Conservation (phyloP, 1,140 invertebrate species). For the Diploscapter pachys region DNA sequence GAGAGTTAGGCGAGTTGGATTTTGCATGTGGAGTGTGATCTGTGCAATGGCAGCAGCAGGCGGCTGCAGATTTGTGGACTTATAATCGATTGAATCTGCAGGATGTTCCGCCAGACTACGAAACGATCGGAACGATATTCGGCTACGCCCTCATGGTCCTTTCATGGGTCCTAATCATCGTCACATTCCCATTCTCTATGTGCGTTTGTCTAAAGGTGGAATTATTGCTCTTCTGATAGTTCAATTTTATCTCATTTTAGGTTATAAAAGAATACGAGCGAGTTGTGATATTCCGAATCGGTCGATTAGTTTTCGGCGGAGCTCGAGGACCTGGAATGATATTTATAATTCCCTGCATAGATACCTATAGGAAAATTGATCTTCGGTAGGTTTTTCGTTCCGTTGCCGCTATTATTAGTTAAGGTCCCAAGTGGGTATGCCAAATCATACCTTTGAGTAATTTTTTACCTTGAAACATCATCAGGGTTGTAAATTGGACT, state of each 20-base stretch:
- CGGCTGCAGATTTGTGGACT: neutral
- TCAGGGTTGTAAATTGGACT: no score
- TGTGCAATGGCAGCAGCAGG: neutral
- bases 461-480: no score
- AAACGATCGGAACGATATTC: conserved; percentile 58
- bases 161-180: conserved; percentile 68
- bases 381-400: conserved; percentile 42
- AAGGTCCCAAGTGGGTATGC: no score
- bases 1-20: neutral
- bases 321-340: conserved; percentile 66
- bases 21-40: neutral
- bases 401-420: neutral
- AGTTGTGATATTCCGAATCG: conserved; percentile 59
- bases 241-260: conserved; percentile 24
- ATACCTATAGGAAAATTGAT: conserved; percentile 77
- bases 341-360: conserved; percentile 84
- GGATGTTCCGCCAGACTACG: conserved; percentile 59
- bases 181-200: conserved; percentile 77
- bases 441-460: no score
- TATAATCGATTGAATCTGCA: conserved; percentile 24
- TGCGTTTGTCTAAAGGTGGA: conserved; percentile 78
- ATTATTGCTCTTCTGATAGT: neutral
- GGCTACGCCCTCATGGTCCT: conserved; percentile 53
- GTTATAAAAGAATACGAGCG: conserved; percentile 59
- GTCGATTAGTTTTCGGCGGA: conserved; percentile 54